Base-by-base conservation (phyloP, 2,797 vertebrate genomes). In the Sparus aurata region DNA sequence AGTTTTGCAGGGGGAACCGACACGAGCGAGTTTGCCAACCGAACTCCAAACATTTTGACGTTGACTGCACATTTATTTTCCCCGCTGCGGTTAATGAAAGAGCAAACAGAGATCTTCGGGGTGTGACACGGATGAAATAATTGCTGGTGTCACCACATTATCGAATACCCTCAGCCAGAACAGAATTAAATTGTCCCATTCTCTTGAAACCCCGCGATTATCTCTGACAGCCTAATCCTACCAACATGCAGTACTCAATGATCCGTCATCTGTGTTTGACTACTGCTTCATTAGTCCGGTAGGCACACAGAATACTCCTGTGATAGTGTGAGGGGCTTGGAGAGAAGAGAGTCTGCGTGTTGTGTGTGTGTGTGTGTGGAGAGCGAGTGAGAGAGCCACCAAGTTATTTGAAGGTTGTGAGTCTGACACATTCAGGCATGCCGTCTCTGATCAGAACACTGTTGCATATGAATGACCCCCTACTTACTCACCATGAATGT, bases 381-480 rank as follows among this genome's bases (percentile, higher is more conserved):
- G 75, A 58, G 60, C 72, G 69, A 64, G 71, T 52, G 78, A 80
- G 46, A 67, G 63, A 84, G 83, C 23, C 50, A 66, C 43, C 16
- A 46, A 89, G 83, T 79, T 79, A 74, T 84, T 79, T 91, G 84
- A 92, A 91, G 86, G 92, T 89, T 92, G 91, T 20, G 77, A 74
- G 82, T 83, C 69, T 86, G 87, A 88, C 82, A 88, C 89, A 85
- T 82, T 64, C 50, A 73, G 75, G 79, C 65, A 54, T 82, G 82
- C 80, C 25, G 64, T 75, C 83, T 87, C 74, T 86, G 85, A 90
- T 92, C 87, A 75, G 72, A 87, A 83, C 82, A 78, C 70, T 60
- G 82, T 74, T 91, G 87, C 89, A 91, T 92, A 89, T 90, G 85
- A 91, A 92, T 92, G 79, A 89, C 85, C 76, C 63, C 69, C 41